A percentile compares a stretch with the other conserved stretches of the same genome.
These are phyloP conservation scores for Leptarthrus brevirostris DNA, from an alignment of 2,888 invertebrate genomes.

Conservation along the genomic window DNA sequence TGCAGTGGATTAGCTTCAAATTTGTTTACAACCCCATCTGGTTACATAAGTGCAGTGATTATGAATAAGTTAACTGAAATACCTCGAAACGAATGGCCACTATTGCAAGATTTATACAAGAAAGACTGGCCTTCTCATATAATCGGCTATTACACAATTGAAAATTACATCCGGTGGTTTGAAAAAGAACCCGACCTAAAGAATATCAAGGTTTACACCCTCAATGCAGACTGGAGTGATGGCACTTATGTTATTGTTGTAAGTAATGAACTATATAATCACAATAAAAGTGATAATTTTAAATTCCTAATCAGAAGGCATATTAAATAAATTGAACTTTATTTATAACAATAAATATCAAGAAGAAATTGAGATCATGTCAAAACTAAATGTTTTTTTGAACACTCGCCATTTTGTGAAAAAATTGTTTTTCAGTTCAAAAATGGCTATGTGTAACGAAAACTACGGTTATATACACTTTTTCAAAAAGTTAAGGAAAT, in stretches of 20 bases:
- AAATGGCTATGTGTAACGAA: too few relatives aligned
- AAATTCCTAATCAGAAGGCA: too few relatives aligned
- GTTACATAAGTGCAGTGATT: too few relatives aligned
- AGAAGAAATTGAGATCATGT: not conserved
- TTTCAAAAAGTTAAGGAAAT: too few relatives aligned
- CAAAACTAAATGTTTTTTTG: not conserved
- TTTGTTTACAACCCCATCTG: too few relatives aligned
- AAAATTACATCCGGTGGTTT: conserved; percentile 59
- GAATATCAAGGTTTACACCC: conserved; percentile 57
- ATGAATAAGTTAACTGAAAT: conserved; percentile 52
- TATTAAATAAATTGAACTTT: too few relatives aligned
- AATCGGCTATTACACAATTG: conserved; percentile 54
- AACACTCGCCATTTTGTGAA: too few relatives aligned
- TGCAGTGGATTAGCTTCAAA: too few relatives aligned
- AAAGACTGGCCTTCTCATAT: conserved; percentile 54
- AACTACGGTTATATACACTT: too few relatives aligned
- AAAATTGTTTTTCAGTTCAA: too few relatives aligned
- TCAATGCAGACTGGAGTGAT: conserved; percentile 63
- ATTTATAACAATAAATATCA: too few relatives aligned
- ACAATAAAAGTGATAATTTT: not conserved
- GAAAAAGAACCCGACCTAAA: conserved; percentile 55
- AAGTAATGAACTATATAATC: conserved; percentile 48
- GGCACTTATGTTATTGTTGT: conserved; percentile 63
- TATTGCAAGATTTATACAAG: conserved; percentile 54
- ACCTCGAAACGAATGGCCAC: conserved; percentile 50